Percentiles rank a stretch among this genome's conserved stretches.
These are phyloP conservation scores for Pterocles burchelli DNA, from an alignment of 2,113 vertebrate genomes.

Conservation along the genomic window DNA sequence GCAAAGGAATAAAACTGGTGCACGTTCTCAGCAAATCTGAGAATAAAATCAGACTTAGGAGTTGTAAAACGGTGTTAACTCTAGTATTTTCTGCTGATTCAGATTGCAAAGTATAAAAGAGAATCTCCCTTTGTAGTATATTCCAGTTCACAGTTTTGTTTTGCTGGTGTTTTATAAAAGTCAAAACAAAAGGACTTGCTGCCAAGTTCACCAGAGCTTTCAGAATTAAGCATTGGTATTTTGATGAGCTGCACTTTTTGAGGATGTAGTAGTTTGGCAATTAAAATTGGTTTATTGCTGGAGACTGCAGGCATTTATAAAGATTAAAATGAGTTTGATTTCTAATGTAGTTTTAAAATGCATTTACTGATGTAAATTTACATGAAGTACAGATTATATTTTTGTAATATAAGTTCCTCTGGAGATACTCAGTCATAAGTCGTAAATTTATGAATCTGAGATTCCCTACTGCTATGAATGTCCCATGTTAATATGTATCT, in stretches of 20 bases:
- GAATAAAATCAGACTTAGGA: not conserved
- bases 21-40: not conserved
- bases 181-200: not conserved
- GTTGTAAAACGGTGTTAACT: not conserved
- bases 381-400: not conserved
- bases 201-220: not conserved
- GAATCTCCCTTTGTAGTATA: not conserved
- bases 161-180: not conserved
- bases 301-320: not conserved
- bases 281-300: not conserved
- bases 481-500: conserved; percentile 64
- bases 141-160: not conserved
- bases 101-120: not conserved
- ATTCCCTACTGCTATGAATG: conserved; percentile 28
- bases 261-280: not conserved
- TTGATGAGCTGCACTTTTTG: not conserved
- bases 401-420: conserved; percentile 31
- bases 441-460: conserved; percentile 45
- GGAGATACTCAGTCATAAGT: not conserved
- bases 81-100: not conserved
- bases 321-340: conserved; percentile 17
- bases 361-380: conserved; percentile 11
- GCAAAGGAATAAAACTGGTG: not conserved
- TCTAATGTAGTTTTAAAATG: conserved; percentile 14
- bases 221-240: not conserved